A percentile compares a stretch with the other conserved stretches of the same genome.
phyloP scores from a whole-genome alignment of 2,888 invertebrate genomes.

The Drosophila incognita region DNA sequence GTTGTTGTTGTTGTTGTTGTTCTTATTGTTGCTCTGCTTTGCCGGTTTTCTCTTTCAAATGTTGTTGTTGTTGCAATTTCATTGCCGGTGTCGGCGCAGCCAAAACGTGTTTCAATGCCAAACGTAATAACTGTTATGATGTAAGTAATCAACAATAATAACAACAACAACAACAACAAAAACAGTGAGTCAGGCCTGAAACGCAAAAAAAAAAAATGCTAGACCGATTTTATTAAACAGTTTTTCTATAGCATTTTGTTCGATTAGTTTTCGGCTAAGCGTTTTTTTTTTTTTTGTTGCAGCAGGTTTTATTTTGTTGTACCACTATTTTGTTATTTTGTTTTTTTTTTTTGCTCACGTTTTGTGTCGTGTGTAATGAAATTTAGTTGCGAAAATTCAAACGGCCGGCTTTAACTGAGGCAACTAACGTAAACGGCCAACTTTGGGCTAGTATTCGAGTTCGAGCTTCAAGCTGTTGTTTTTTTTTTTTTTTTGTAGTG shows the following conservation, averaged over 20 bases:
- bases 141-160: conserved; percentile 61
- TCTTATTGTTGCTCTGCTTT: conserved; percentile 33
- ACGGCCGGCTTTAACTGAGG: conserved; percentile 55
- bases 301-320: conserved; percentile 41
- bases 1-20: conserved; percentile 30
- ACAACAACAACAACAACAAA: conserved; percentile 27
- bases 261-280: conserved; percentile 62
- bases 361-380: conserved; percentile 61
- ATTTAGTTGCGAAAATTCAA: conserved; percentile 71
- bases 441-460: conserved; percentile 32
- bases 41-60: conserved; percentile 60
- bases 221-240: conserved; percentile 24
- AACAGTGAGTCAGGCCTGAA: conserved; percentile 9
- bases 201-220: conserved; percentile 6
- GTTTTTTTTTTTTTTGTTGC: conserved; percentile 23
- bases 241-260: conserved; percentile 44
- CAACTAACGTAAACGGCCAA: conserved; percentile 46
- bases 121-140: conserved; percentile 81
- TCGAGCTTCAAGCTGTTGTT: conserved; percentile 18
- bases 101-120: conserved; percentile 81
- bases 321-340: conserved; percentile 3
- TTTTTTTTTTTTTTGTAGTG: not conserved
- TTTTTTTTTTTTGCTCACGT: conserved; percentile 38
- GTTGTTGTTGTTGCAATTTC: conserved; percentile 66
- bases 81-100: conserved; percentile 68